Percentiles rank a stretch among this genome's conserved stretches.
phyloP scores from a whole-genome alignment of 2,888 invertebrate species.

The Zygaena filipendulae region DNA sequence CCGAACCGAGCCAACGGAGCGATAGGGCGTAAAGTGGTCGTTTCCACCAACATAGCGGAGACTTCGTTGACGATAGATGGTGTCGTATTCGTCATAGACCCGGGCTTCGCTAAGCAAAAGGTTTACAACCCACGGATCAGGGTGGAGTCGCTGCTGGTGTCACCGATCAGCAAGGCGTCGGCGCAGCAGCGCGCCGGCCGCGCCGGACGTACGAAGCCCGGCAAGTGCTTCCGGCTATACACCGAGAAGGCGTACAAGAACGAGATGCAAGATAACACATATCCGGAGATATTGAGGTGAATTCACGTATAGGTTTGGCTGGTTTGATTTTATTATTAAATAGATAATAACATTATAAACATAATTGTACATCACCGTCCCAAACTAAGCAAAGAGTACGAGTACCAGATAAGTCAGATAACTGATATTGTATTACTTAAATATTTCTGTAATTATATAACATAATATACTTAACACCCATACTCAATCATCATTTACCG shows the following conservation, averaged over 20 bases:
- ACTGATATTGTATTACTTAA: conserved; percentile 17
- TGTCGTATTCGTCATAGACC: conserved; percentile 99
- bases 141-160: conserved; percentile 97
- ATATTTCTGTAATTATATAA: no score
- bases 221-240: conserved; percentile 96
- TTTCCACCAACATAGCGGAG: conserved; percentile 99
- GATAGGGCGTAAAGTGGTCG: conserved; percentile 92
- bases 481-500: no score
- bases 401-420: conserved; percentile 4
- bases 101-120: conserved; percentile 99
- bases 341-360: background rate
- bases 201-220: conserved; percentile 97
- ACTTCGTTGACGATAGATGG: conserved; percentile 99
- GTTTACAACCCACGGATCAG: conserved; percentile 88
- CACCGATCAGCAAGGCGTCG: conserved; percentile 98
- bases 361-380: background rate
- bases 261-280: conserved; percentile 99
- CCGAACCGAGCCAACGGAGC: conserved; percentile 90
- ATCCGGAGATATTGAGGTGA: conserved; percentile 87
- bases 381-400: background rate
- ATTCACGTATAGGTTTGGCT: conserved; percentile 19
- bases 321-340: conserved; percentile 12
- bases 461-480: no score
- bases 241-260: conserved; percentile 93
- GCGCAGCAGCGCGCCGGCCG: conserved; percentile 98